Evolutionary conservation across 1,140 invertebrate species (phyloP).

Genomic region (Pygmarrhopalites habei): DNA sequence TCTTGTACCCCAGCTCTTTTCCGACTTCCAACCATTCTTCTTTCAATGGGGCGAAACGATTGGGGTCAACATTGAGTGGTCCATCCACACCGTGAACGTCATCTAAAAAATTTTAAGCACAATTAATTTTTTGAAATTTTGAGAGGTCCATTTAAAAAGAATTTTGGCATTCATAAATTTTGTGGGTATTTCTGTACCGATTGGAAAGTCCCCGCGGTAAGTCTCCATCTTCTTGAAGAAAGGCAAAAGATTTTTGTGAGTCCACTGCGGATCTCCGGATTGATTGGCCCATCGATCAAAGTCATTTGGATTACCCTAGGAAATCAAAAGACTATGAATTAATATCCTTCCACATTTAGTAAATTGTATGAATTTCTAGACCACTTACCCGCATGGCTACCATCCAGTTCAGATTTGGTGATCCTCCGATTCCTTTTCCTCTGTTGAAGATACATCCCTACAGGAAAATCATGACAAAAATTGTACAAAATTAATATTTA

Average conservation of each 20-base stretch:
- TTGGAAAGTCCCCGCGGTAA: constrained; percentile 41
- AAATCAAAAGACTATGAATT: too few species aligned
- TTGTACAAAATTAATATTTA: too few species aligned
- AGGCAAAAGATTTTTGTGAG: constrained; percentile 56
- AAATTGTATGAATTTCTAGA: too few species aligned
- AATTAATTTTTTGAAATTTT: neutral
- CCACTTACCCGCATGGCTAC: constrained; percentile 56
- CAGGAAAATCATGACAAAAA: too few species aligned
- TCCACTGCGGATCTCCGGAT: constrained; percentile 49
- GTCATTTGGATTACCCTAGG: constrained; percentile 55
- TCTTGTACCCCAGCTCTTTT: constrained; percentile 60
- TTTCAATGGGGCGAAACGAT: constrained; percentile 13
- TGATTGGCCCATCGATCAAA: constrained; percentile 56
- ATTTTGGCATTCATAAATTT: neutral
- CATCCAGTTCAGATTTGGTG: constrained; percentile 48
- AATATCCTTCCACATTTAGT: too few species aligned
- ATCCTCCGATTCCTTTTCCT: constrained; percentile 55
- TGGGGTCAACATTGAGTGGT: constrained; percentile 20
- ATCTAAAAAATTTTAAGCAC: neutral
- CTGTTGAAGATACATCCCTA: constrained; percentile 55
- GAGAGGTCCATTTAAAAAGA: neutral
- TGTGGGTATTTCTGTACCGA: constrained; percentile 39
- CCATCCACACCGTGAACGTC: constrained; percentile 39
- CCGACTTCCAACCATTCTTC: constrained; percentile 53
- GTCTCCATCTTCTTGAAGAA: constrained; percentile 84